Percentiles rank a stretch among this genome's conserved stretches.
Evolutionary conservation across 2,888 invertebrate genomes (phyloP).

Genomic region (Exephanes ischioxanthus): DNA sequence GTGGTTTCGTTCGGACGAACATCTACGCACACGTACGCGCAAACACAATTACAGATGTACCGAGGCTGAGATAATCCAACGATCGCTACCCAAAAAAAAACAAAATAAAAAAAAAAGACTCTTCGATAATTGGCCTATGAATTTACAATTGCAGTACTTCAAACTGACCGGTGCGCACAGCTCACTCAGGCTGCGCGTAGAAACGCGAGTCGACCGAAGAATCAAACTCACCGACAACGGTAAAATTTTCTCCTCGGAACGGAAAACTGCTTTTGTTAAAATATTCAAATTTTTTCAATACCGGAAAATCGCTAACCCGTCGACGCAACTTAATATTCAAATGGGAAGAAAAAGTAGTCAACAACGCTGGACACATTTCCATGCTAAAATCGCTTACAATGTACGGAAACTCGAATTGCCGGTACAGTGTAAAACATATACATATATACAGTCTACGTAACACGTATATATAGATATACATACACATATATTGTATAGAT

Average conservation of each 20-base stretch:
- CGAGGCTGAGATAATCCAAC: constrained; percentile 57
- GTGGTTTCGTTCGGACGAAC: constrained; percentile 30
- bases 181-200: constrained; percentile 32
- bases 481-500: neutral
- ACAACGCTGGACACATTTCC: constrained; percentile 48
- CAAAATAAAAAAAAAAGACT: constrained; percentile 28
- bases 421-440: constrained; percentile 26
- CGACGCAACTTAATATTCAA: constrained; percentile 22
- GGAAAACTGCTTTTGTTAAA: neutral
- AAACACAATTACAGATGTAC: constrained; percentile 62
- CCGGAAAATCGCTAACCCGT: constrained; percentile 15
- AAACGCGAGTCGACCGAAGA: neutral
- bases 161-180: constrained; percentile 45
- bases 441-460: neutral
- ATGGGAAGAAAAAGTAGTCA: constrained; percentile 30
- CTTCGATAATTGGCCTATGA: constrained; percentile 56
- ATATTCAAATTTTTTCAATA: neutral
- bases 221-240: neutral
- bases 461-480: neutral
- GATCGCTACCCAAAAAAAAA: constrained; percentile 33
- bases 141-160: constrained; percentile 61
- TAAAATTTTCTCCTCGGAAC: neutral
- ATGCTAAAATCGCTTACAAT: constrained; percentile 39
- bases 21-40: constrained; percentile 38
- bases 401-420: constrained; percentile 59